These are phyloP conservation scores for Gila robusta DNA, from an alignment of 2,797 vertebrate genomes.

Conservation along the genomic window DNA sequence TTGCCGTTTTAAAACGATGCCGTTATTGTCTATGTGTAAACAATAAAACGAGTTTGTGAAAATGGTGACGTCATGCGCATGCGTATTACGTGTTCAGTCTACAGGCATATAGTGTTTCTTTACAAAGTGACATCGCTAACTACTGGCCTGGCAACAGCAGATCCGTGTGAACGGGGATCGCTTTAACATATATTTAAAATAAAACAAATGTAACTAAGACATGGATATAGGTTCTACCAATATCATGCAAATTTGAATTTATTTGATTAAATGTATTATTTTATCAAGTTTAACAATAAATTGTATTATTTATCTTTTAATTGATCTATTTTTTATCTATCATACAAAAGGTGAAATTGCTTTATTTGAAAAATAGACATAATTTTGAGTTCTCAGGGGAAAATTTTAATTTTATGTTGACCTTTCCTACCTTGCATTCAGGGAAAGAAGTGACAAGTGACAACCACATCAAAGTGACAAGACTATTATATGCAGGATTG, in stretches of 20 bases:
- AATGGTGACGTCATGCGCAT: too few species aligned
- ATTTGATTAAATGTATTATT: not conserved
- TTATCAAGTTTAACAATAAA: not conserved
- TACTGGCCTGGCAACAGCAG: too few species aligned
- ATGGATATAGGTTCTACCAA: too few species aligned
- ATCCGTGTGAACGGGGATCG: too few species aligned
- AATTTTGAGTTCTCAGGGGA: not conserved
- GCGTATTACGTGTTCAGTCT: too few species aligned
- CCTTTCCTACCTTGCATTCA: not conserved
- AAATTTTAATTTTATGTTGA: not conserved
- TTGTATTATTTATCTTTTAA: not conserved
- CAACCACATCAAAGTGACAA: slow-evolving; percentile 25
- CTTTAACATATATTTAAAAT: not conserved
- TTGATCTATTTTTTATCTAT: not conserved
- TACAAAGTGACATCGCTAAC: too few species aligned
- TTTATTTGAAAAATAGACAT: not conserved
- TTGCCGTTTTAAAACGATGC: too few species aligned
- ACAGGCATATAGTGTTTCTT: too few species aligned
- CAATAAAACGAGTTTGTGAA: too few species aligned
- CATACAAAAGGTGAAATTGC: not conserved
- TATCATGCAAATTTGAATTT: too few species aligned
- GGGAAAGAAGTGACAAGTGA: not conserved
- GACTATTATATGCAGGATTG: slow-evolving; percentile 4
- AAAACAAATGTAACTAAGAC: too few species aligned
- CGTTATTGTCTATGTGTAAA: too few species aligned